Conservation (phyloP, 2,797 vertebrate genomes). For the Siniperca scherzeri region DNA sequence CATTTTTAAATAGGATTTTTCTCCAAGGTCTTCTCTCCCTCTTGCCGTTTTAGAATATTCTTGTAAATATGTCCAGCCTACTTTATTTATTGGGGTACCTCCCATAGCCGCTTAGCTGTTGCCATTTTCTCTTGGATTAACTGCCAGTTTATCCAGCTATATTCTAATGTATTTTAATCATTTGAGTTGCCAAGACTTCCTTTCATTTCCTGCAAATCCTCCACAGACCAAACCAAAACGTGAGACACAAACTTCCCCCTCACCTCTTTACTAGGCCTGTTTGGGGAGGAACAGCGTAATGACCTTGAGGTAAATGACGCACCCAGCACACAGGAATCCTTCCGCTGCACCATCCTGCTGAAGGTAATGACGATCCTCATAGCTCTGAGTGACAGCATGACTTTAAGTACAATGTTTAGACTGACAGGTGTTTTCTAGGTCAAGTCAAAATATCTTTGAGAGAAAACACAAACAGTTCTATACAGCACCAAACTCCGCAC, state of each 20-base stretch:
- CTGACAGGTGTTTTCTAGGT: constrained; percentile 1
- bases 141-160: neutral
- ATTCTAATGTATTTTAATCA: neutral
- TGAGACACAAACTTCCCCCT: neutral
- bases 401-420: neutral
- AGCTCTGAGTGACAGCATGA: constrained; percentile 27
- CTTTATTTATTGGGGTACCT: neutral
- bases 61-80: neutral
- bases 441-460: neutral
- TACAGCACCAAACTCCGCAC: neutral
- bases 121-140: neutral
- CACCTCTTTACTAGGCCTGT: constrained; percentile 4
- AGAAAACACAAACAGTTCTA: neutral
- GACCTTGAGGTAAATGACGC: constrained; percentile 76
- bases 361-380: constrained; percentile 17
- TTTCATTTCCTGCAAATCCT: constrained; percentile 20
- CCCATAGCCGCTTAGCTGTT: neutral
- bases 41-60: neutral
- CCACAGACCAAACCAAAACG: constrained; percentile 1
- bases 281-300: constrained; percentile 65
- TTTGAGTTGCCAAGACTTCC: neutral
- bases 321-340: constrained; percentile 53
- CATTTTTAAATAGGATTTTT: neutral
- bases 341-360: constrained; percentile 74
- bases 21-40: neutral